Base-by-base conservation (phyloP, 2,113 vertebrate genomes). In the Peucedramus taeniatus region DNA sequence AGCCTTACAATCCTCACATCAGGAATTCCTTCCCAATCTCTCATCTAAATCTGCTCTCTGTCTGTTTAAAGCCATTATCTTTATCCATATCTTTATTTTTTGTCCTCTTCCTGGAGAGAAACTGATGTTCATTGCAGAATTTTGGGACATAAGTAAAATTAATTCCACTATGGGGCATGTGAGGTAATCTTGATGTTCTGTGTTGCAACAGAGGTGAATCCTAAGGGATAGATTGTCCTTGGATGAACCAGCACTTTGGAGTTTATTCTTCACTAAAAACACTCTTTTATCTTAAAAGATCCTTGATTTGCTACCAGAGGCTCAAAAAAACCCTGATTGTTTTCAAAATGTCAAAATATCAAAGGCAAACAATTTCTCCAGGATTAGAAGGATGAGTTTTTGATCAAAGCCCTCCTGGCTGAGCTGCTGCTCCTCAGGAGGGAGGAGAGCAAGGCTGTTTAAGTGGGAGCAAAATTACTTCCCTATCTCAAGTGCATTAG, bases 1-100 rank as follows among this genome's bases (percentile, higher is more conserved):
- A 24, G 8, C 27, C 6, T 80, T 0, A 0, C 8, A 15, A 39
- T 15, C 33, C 24, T 66, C 53, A 0, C 7, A 82, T 0, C 7
- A 45, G 2, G 10, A 81, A 65, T 65, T 89, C 0, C 44, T 65
- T 39, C 45, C 5, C 19, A 30, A 6, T 21, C 51, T 45, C 53
- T 33, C 28, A 39, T 53, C 16, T 18, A 17, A 26, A 4, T 14
- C 20, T 18, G 0, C 13, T 17, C 37, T 59, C 3, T 68, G 10
- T 44, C 51, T 66, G 11, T 47, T 60, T 68, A 39, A 60, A 60
- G 11, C 54, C n/a, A 68, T 89, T 82, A 13, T 50, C 7, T 57
- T 44, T 23, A 57, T 18, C 53, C 30, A 12, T n/a, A 28, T 59
- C 3, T 63, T 19, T 10, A 13, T 27, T 78, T 66, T 60, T 56